Conservation (phyloP, 1,140 invertebrate species). For the Ceratosolen solmsi region DNA sequence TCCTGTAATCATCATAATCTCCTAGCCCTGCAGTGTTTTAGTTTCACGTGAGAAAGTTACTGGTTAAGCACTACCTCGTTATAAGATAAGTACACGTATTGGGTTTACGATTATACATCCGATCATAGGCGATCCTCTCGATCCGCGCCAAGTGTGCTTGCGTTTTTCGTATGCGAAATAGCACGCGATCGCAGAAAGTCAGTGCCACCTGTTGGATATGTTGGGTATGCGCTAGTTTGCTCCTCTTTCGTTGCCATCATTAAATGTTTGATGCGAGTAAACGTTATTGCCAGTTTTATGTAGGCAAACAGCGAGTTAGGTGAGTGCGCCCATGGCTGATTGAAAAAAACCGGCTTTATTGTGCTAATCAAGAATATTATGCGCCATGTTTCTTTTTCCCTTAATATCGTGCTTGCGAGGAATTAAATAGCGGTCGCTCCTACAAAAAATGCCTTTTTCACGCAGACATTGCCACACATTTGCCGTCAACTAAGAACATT, state of each 20-base stretch:
- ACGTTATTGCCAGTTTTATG: conserved; percentile 36
- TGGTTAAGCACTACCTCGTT: conserved; percentile 17
- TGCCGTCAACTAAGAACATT: background rate
- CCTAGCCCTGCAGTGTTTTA: background rate
- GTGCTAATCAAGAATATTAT: background rate
- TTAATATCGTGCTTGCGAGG: background rate
- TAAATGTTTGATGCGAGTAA: conserved; percentile 2
- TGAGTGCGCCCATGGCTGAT: background rate
- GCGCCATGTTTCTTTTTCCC: background rate
- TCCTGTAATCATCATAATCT: conserved; percentile 14
- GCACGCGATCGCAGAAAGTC: background rate
- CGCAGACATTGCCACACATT: no score
- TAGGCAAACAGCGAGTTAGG: background rate
- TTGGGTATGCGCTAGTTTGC: background rate
- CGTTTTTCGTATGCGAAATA: background rate
- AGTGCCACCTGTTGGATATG: conserved; percentile 34
- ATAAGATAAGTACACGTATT: background rate
- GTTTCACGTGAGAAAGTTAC: background rate
- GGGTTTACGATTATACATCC: conserved; percentile 24
- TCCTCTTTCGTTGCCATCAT: background rate
- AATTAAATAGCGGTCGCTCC: background rate
- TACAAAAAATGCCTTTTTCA: no score
- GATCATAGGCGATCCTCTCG: background rate
- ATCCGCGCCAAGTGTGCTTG: background rate
- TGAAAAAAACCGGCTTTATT: conserved; percentile 24